A percentile compares a stretch with the other conserved stretches of the same genome.
These are phyloP conservation scores for Thunnus maccoyii DNA, from an alignment of 2,113 vertebrate species.

Conservation along the genomic window DNA sequence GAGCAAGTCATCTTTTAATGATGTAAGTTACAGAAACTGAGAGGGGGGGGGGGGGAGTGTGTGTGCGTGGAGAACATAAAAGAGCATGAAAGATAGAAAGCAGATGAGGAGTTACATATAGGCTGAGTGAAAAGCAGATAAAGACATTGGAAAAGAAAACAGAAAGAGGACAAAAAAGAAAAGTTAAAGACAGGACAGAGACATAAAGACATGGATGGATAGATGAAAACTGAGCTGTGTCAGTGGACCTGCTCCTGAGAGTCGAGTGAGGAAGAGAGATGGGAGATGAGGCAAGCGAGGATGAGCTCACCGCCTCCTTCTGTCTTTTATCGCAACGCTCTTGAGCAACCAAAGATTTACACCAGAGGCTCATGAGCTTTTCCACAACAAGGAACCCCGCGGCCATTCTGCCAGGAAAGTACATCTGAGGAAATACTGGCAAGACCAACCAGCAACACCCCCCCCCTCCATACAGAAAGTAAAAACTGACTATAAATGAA, in stretches of 20 bases:
- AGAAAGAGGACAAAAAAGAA: background rate
- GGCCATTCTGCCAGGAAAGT: conserved; percentile 58
- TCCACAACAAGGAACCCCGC: conserved; percentile 47
- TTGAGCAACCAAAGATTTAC: conserved; percentile 56
- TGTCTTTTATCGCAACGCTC: conserved; percentile 44
- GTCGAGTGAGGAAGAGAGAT: conserved; percentile 19
- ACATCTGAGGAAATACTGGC: conserved; percentile 49
- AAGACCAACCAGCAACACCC: conserved; percentile 21
- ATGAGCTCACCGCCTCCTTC: conserved; percentile 53
- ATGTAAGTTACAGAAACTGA: conserved; percentile 47
- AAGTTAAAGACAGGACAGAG: conserved; percentile 12
- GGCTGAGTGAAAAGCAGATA: conserved; percentile 1
- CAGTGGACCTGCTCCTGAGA: conserved; percentile 29
- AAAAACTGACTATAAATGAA: conserved; percentile 10
- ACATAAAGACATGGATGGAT: background rate
- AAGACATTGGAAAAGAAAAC: background rate
- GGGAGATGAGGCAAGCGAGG: conserved; percentile 49
- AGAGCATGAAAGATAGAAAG: conserved; percentile 29
- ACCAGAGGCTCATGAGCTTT: conserved; percentile 49
- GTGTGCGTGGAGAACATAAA: conserved; percentile 21
- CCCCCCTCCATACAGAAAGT: conserved; percentile 20
- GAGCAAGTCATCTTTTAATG: conserved; percentile 48
- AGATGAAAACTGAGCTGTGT: conserved; percentile 34
- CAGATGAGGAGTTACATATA: background rate
- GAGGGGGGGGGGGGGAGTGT: background rate